Percentiles rank a stretch among this genome's conserved stretches.
phyloP scores from a whole-genome alignment of 2,113 vertebrate species.

The Trochalopteron elliotii region DNA sequence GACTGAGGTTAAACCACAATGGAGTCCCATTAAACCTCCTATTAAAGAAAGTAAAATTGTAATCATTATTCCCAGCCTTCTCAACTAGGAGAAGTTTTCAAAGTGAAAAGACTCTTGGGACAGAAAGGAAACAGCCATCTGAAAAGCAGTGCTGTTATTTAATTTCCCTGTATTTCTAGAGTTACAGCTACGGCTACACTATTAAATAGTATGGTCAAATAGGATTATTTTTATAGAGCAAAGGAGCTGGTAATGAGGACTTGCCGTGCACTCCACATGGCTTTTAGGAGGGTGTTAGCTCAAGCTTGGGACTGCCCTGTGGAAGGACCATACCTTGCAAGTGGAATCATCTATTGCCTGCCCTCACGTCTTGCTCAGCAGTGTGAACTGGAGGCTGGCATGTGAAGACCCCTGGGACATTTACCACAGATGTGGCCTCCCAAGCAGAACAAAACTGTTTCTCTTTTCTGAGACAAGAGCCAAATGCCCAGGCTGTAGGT shows the following conservation, averaged over 20 bases:
- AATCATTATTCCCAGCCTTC: not conserved
- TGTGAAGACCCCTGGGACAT: not conserved
- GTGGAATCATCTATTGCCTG: not conserved
- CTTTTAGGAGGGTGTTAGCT: not conserved
- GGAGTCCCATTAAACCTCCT: not conserved
- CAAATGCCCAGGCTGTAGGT: not conserved
- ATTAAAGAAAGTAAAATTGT: not conserved
- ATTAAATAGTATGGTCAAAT: not conserved
- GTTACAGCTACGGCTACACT: not conserved
- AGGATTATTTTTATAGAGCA: not conserved
- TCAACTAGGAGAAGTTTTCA: not conserved
- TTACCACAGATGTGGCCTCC: not conserved
- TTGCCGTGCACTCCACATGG: not conserved
- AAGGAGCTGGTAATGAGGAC: not conserved
- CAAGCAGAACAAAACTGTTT: not conserved
- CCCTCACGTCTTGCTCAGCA: not conserved
- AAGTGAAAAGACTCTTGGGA: not conserved
- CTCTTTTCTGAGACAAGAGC: not conserved
- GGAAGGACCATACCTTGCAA: rapidly evolving
- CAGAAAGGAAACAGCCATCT: not conserved
- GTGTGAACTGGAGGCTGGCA: not conserved
- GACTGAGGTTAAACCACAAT: not conserved
- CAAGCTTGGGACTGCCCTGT: not conserved
- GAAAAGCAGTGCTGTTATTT: not conserved
- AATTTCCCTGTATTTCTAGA: not conserved